phyloP scores from a whole-genome alignment of 1,140 invertebrate species.

The Drosophila lini region DNA sequence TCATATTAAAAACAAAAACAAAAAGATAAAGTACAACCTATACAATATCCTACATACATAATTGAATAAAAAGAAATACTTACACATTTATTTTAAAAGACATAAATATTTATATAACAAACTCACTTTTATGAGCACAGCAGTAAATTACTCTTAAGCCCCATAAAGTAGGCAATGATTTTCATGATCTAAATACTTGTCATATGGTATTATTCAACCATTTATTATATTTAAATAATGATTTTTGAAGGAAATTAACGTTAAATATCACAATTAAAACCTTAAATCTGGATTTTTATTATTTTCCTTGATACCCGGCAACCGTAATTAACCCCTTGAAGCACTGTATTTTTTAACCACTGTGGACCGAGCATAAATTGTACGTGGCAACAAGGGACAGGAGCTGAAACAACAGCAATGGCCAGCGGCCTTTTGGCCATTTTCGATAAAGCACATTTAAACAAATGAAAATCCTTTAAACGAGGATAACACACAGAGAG shows the following conservation, averaged over 20 bases:
- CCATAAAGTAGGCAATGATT: background rate
- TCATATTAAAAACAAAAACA: too few relatives aligned
- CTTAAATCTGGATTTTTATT: background rate
- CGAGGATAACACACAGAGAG: slow-evolving; percentile 61
- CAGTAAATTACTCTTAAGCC: background rate
- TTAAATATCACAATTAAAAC: background rate
- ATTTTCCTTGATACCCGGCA: background rate
- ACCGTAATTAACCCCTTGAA: background rate
- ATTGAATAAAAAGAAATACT: too few relatives aligned
- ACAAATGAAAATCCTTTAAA: slow-evolving; percentile 83
- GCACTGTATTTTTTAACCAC: slow-evolving; percentile 18
- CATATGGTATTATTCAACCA: too few relatives aligned
- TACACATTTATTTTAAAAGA: background rate
- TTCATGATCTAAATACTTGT: background rate
- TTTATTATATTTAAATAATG: background rate
- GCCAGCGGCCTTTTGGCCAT: slow-evolving; percentile 66
- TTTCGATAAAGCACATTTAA: slow-evolving; percentile 82
- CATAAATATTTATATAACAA: background rate
- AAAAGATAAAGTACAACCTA: too few relatives aligned
- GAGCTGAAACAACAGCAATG: slow-evolving; percentile 24
- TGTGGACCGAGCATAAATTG: slow-evolving; percentile 53
- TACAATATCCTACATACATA: too few relatives aligned
- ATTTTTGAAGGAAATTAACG: rapidly evolving
- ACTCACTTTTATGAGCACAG: background rate
- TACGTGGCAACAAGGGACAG: slow-evolving; percentile 30